Evolutionary conservation across 2,888 invertebrate genomes (phyloP), one percentile per base, ranked within the genome.

Genomic region (Dromius quadrimaculatus): DNA sequence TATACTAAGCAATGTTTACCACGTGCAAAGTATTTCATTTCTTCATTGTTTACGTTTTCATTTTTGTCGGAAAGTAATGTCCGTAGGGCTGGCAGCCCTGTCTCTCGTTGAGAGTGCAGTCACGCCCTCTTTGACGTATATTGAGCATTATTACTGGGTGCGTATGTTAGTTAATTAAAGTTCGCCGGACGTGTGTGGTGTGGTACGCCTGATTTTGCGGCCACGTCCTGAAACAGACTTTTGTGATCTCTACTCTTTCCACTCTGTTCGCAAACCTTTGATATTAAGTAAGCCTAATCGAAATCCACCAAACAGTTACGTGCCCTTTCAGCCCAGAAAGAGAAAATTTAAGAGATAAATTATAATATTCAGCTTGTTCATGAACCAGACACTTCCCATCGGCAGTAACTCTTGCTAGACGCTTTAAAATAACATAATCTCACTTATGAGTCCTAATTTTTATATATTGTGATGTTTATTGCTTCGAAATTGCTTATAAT

Each of bases 141-240:
- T 47, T 62, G 62, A 62, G 64, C 64, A 64, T 64, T 64, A 64
- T 64, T 50, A 64, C 64, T 34, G 45, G 64, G 64, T 64, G 64
- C 64, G 64, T 64, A 64, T 64, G 64, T 64, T 47, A 34, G 64
- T 64, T 64, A 50, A 64, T 64, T 64, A 64, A 64, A 64, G 34
- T 64, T 64, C 50, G 47, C 64, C 64, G 47, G 64, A 50, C 45
- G 50, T 50, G 47, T 50, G 32, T 63, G n/a, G n/a, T n/a, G n/a
- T n/a, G n/a, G n/a, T n/a, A n/a, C n/a, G 45, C 32, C 45, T 45
- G 41, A 32, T 32, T 62, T 41, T 20, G 28, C 63, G 43, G 19
- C 34, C 2, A 3, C n/a, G n/a, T n/a, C n/a, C 13, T 8, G 15
- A 54, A 23, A 13, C 54, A 28, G 22, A 23, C 20, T 22, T 23